A percentile compares a stretch with the other conserved stretches of the same genome.
Conservation (phyloP, 2,797 vertebrate genomes). For the Sciaenops ocellatus region DNA sequence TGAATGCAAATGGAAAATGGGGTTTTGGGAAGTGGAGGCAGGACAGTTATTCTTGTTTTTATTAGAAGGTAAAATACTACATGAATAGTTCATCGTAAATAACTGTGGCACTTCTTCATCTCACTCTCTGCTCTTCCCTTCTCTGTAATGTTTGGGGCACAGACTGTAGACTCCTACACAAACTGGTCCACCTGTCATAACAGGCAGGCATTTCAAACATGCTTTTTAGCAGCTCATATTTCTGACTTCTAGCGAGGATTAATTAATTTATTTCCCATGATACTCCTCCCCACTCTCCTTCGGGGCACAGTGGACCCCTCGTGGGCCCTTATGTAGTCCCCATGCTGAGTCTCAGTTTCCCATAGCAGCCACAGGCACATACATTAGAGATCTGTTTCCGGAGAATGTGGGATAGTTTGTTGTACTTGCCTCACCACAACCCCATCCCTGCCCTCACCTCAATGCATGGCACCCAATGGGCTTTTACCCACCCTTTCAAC, state of each 20-base stretch:
- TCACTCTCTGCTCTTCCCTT: constrained; percentile 22
- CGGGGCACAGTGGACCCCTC: constrained; percentile 13
- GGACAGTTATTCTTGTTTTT: neutral
- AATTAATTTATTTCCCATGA: constrained; percentile 43
- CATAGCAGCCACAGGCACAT: constrained; percentile 33
- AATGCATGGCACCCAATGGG: constrained; percentile 39
- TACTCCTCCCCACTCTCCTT: constrained; percentile 3
- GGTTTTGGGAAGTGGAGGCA: neutral
- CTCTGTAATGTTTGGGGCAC: constrained; percentile 22
- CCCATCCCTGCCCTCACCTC: constrained; percentile 49
- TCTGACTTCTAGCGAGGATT: constrained; percentile 43
- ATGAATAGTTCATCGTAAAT: constrained; percentile 4
- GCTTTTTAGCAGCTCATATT: constrained; percentile 29
- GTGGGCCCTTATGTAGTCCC: constrained; percentile 24
- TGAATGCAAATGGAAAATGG: neutral
- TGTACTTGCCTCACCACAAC: constrained; percentile 34
- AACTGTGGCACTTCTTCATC: constrained; percentile 4
- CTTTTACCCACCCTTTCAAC: constrained; percentile 69
- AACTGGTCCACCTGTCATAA: constrained; percentile 41
- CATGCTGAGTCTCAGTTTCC: constrained; percentile 36
- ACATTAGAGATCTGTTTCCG: constrained; percentile 25
- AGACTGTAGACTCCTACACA: constrained; percentile 14
- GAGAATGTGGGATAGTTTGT: constrained; percentile 28
- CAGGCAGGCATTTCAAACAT: constrained; percentile 35
- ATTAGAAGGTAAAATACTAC: neutral